Evolutionary conservation across 2,797 vertebrate species (phyloP).

Genomic region (Ibycter americanus): DNA sequence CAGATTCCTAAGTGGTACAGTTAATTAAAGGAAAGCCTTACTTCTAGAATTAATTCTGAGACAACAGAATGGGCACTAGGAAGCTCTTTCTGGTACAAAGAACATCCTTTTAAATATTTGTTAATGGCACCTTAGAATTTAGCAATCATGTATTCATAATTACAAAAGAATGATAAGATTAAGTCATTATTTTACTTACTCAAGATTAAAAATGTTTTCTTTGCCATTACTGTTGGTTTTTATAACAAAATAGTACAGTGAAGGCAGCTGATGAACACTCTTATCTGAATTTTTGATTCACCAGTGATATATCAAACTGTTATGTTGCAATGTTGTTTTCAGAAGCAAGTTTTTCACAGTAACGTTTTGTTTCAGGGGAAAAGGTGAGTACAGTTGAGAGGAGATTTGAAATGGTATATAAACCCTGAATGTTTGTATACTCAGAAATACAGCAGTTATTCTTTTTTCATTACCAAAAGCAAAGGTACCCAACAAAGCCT

Average conservation of each 20-base stretch:
- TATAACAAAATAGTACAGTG: not conserved
- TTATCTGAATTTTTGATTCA: not conserved
- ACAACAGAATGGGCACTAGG: not conserved
- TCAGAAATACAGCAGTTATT: not conserved
- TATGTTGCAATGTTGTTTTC: not conserved
- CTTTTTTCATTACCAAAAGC: not conserved
- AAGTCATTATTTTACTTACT: not conserved
- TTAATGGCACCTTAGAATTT: not conserved
- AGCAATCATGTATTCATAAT: not conserved
- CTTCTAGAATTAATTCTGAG: not conserved
- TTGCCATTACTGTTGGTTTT: not conserved
- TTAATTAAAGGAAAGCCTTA: not conserved
- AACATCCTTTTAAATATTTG: not conserved
- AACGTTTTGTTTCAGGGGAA: not conserved
- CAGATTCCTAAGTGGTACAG: not conserved
- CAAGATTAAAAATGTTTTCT: not conserved
- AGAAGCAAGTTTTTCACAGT: not conserved
- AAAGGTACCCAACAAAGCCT: not conserved
- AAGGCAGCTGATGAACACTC: not conserved
- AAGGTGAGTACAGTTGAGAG: not conserved
- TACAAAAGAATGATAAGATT: not conserved
- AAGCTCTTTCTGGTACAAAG: not conserved
- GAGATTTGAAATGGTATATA: not conserved
- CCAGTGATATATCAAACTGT: not conserved
- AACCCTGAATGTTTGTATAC: not conserved